A percentile compares a stretch with the other conserved stretches of the same genome.
These are phyloP conservation scores for Fulmarus glacialis DNA, from an alignment of 2,113 vertebrate species.

Conservation along the genomic window DNA sequence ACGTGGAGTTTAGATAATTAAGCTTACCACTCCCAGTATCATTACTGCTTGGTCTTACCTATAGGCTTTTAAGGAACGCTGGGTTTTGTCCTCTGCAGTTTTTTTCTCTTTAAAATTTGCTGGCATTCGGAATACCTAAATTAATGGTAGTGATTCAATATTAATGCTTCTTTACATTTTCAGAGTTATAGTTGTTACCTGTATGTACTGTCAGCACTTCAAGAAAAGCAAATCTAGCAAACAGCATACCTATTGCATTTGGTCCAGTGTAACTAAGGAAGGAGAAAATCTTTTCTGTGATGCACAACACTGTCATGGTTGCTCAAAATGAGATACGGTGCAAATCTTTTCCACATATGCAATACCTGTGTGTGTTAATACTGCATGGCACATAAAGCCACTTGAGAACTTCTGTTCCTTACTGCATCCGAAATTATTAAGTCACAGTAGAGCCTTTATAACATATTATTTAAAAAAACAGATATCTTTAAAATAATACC, in stretches of 20 bases:
- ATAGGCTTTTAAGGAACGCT: rapidly evolving
- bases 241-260: neutral
- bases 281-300: neutral
- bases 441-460: neutral
- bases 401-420: neutral
- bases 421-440: neutral
- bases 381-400: neutral
- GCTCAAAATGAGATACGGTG: neutral
- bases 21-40: rapidly evolving
- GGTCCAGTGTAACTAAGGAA: neutral
- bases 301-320: neutral
- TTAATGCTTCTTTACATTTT: neutral
- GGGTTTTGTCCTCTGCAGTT: neutral
- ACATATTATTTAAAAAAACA: neutral
- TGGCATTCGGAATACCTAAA: neutral
- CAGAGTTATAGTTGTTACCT: neutral
- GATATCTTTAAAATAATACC: neutral
- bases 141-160: neutral
- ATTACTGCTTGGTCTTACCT: neutral
- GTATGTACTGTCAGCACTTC: neutral
- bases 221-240: neutral
- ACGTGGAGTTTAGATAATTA: neutral
- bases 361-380: neutral
- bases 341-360: rapidly evolving
- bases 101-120: neutral